Base-by-base conservation (phyloP, 2,113 vertebrate genomes). In the Proteles cristata region DNA sequence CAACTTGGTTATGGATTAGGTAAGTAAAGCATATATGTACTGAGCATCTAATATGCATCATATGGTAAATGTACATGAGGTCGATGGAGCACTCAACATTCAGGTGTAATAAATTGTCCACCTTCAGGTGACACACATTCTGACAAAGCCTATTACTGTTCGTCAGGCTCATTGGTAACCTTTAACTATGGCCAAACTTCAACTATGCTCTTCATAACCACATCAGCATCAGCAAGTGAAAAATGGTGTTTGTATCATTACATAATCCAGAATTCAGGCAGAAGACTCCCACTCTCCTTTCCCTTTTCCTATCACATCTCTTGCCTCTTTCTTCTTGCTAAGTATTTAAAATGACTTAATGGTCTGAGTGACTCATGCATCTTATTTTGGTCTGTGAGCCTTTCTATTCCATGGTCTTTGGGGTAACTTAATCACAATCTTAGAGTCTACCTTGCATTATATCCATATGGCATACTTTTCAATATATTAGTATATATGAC, bases 281-380 rank as follows among this genome's bases (percentile, higher is more conserved):
- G 31, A 19, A 83, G 45, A 69, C 3, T 43, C n/a, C 17, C 85
- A 35, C 23, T 90, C 6, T 79, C 48, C 33, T 88, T 55, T 39
- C 6, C 14, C 7, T 66, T 95, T 76, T 86, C 65, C 48, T 92
- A 9, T 50, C 76, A 25, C 11, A 88, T 84, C 33, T 80, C 53
- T 81, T 55, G 19, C 16, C 68, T 87, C 82, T 95, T 80, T 97
- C 79, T 88, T 87, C 73, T 94, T 81, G 80, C 58, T 84, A 21
- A 91, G 58, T 43, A 16, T 90, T 88, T 96, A 96, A 88, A 90
- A 73, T 77, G 33, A 96, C 63, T 95, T 96, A 93, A 93, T 90
- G 87, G 96, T 92, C 43, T 23, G 66, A 88, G 45, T 81, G 9
- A 96, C 84, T 95, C 53, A 90, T 69, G 35, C 45, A 33, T 92